Evolutionary conservation across 2,113 vertebrate species (phyloP).

Genomic region (Oncorhynchus tshawytscha): DNA sequence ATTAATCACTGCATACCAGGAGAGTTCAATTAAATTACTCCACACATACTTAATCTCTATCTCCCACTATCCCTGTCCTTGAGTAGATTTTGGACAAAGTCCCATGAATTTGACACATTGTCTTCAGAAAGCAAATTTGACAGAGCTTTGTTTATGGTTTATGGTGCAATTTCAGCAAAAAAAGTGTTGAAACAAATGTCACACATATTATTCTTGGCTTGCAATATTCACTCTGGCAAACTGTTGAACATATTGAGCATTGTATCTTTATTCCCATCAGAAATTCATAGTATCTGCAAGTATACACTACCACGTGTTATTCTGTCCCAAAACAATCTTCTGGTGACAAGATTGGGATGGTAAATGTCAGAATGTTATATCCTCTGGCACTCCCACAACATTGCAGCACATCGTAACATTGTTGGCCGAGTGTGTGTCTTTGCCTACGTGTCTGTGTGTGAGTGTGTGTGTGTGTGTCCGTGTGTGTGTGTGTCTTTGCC

Average conservation of each 20-base stretch:
- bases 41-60: background rate
- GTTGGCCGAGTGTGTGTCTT: constrained; percentile 19
- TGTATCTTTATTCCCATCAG: constrained; percentile 15
- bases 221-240: constrained; percentile 28
- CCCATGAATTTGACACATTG: background rate
- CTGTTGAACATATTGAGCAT: constrained; percentile 31
- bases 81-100: background rate
- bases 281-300: background rate
- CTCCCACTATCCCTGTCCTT: constrained; percentile 43
- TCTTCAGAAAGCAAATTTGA: background rate
- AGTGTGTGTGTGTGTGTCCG: too few species aligned
- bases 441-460: background rate
- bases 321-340: constrained; percentile 23
- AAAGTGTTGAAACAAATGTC: constrained; percentile 15
- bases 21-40: background rate
- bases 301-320: too few species aligned
- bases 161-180: constrained; percentile 20
- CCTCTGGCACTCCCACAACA: constrained; percentile 34
- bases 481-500: too few species aligned
- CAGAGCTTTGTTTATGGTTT: constrained; percentile 46
- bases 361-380: constrained; percentile 63
- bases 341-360: constrained; percentile 21
- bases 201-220: constrained; percentile 44
- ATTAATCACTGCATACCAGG: constrained; percentile 61
- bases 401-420: constrained; percentile 23